A percentile compares a stretch with the other conserved stretches of the same genome.
These are phyloP conservation scores for Ypsolopha scabrella DNA, from an alignment of 2,888 invertebrate genomes.

Conservation along the genomic window DNA sequence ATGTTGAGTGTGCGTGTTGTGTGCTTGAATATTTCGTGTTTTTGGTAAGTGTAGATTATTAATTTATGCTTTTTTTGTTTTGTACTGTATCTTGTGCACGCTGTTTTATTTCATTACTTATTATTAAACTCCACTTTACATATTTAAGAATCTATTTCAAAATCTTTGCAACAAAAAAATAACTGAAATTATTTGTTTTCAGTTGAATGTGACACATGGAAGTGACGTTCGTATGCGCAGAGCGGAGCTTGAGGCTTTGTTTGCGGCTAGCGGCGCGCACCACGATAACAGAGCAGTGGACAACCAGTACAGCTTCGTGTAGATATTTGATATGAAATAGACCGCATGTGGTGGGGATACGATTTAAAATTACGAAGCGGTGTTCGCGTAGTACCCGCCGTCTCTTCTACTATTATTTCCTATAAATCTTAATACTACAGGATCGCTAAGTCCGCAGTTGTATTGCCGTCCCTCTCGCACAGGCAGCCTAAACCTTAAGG, in stretches of 20 bases:
- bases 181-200: slow-evolving; percentile 12
- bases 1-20: slow-evolving; percentile 9
- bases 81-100: neutral
- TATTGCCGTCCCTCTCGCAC: too few species aligned
- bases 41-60: slow-evolving; percentile 4
- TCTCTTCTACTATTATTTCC: too few species aligned
- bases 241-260: slow-evolving; percentile 80
- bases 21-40: slow-evolving; percentile 2
- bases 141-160: neutral
- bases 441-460: too few species aligned
- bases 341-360: too few species aligned
- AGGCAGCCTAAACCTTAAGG: too few species aligned
- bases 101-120: neutral
- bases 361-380: too few species aligned
- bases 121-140: neutral
- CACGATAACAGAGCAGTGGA: slow-evolving; percentile 78
- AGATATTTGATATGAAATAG: neutral
- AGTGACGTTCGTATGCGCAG: slow-evolving; percentile 86
- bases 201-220: slow-evolving; percentile 80
- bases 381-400: too few species aligned
- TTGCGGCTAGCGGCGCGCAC: slow-evolving; percentile 55
- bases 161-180: neutral
- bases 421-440: too few species aligned
- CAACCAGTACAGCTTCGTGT: slow-evolving; percentile 84
- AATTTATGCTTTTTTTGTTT: slow-evolving; percentile 2